Base-by-base conservation (phyloP, 2,113 vertebrate species). In the Tragelaphus buxtoni region DNA sequence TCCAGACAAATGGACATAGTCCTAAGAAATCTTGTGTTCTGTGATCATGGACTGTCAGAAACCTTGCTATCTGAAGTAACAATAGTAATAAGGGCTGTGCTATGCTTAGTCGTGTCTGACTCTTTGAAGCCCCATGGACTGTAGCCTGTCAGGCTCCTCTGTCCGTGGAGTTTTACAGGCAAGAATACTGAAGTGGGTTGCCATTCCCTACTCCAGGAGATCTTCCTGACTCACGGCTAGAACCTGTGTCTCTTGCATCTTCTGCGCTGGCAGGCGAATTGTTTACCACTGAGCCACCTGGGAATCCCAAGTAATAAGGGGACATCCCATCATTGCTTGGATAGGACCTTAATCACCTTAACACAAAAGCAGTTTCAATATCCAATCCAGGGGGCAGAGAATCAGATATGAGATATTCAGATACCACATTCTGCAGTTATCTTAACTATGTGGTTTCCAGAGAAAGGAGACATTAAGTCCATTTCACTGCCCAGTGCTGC, bases 11-110 rank as follows among this genome's bases (percentile, higher is more conserved):
- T 7, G 30, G 30, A 22, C 14, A 14, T 7, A 7, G 65, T 12
- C 77, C 32, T 39, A 79, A 79, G 58, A 88, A 69, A 63, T 45
- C n/a, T 11, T 91, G 26, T 60, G 76, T 91, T 56, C 84, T 96
- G 79, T 61, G 84, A 45, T 91, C 14, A 61, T 3, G 85, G 91
- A 47, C n/a, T 35, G 9, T 65, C 60, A 90, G 89, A 77, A 92
- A 82, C 28, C n/a, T 89, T 72, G 56, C 91, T 55, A 4, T 51
- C 58, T 95, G 10, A 61, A 56, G 28, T 28, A 47, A n/a, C 2
- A 26, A 60, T 16, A 30, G 5, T 56, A 61, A 49, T 18, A 90
- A 80, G 39, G 28, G 22, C 65, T 39, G 65, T 39, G 9, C n/a
- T 39, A 12, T 39, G 65, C 65, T 69, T 69, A 3, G 2, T 42